Evolutionary conservation across 1,140 invertebrate genomes (phyloP).

Genomic region (Sesamia nonagrioides): DNA sequence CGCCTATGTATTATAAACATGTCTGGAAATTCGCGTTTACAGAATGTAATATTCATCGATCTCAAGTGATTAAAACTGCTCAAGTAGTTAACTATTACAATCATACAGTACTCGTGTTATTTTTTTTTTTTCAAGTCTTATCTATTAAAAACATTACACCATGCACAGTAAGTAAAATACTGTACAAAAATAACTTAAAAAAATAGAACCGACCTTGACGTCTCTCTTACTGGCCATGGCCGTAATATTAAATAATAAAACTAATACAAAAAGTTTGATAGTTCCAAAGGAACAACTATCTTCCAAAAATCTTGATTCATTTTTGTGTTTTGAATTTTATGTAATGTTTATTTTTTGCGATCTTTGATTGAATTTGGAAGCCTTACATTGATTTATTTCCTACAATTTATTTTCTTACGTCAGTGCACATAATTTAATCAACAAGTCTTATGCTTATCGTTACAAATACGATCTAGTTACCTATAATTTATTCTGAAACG

Average conservation of each 20-base stretch:
- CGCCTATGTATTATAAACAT: conserved; percentile 59
- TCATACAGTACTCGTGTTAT: conserved; percentile 41
- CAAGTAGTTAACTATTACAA: conserved; percentile 57
- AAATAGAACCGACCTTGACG: conserved; percentile 47
- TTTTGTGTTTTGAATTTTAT: conserved; percentile 22
- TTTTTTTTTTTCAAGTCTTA: conserved; percentile 64
- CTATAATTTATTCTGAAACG: conserved; percentile 39
- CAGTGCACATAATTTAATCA: conserved; percentile 39
- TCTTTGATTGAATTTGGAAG: background rate
- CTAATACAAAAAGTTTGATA: conserved; percentile 16
- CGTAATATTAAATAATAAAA: conserved; percentile 32
- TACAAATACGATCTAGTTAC: conserved; percentile 41
- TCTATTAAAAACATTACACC: conserved; percentile 65
- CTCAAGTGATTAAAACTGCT: conserved; percentile 77
- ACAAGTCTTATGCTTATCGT: conserved; percentile 32
- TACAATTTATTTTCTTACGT: conserved; percentile 21
- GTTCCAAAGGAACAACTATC: background rate
- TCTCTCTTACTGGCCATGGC: conserved; percentile 19
- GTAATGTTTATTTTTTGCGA: conserved; percentile 7
- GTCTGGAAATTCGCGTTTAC: conserved; percentile 67
- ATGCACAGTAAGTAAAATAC: conserved; percentile 59
- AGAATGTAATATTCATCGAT: conserved; percentile 70
- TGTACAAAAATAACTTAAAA: conserved; percentile 57
- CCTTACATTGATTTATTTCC: background rate
- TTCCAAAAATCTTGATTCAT: conserved; percentile 15